phyloP scores from a whole-genome alignment of 1,140 invertebrate genomes.

The Charaxes varanes region DNA sequence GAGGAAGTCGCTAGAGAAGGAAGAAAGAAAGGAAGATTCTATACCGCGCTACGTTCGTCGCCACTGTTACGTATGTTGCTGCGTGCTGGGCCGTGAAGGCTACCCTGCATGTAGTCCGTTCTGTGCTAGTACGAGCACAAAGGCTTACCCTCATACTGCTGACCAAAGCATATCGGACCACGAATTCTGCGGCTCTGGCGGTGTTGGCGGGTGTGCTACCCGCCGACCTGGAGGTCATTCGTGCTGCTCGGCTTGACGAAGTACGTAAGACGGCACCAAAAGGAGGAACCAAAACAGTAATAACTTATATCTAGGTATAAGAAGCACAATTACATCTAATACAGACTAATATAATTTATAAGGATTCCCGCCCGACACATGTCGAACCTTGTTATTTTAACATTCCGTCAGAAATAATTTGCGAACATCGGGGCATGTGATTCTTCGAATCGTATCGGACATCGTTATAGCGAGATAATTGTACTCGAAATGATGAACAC shows the following conservation, averaged over 20 bases:
- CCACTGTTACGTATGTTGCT: slow-evolving; percentile 31
- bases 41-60: slow-evolving; percentile 5
- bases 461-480: slow-evolving; percentile 37
- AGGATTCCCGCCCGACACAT: too few species aligned
- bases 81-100: not conserved
- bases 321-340: too few species aligned
- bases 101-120: not conserved
- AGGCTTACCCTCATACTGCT: slow-evolving; percentile 22
- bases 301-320: too few species aligned
- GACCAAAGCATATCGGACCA: slow-evolving; percentile 31
- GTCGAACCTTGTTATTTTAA: too few species aligned
- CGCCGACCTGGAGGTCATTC: slow-evolving; percentile 29
- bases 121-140: slow-evolving; percentile 14
- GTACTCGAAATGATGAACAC: slow-evolving; percentile 10
- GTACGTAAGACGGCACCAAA: too few species aligned
- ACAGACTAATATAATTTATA: too few species aligned
- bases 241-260: slow-evolving; percentile 15
- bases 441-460: slow-evolving; percentile 43
- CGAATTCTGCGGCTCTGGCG: slow-evolving; percentile 21
- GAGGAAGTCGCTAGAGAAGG: too few species aligned
- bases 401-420: too few species aligned
- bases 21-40: too few species aligned
- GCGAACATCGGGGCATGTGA: too few species aligned
- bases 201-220: slow-evolving; percentile 33
- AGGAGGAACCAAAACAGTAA: too few species aligned